phyloP scores from a whole-genome alignment of 2,888 invertebrate species.

The Suillia variegata region DNA sequence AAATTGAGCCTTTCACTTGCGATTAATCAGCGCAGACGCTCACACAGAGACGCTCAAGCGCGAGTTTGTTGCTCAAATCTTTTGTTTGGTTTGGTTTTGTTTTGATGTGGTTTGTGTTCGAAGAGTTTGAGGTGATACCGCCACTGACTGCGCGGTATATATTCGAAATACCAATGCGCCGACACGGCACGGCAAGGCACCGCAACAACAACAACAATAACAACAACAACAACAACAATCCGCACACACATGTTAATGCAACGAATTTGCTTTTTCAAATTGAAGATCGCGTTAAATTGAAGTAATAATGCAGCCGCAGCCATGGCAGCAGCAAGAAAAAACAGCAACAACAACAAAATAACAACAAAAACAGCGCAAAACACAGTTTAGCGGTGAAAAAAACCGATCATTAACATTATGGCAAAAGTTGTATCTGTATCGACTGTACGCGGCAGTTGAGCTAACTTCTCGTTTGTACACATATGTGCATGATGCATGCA shows the following conservation, averaged over 20 bases:
- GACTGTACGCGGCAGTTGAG: not conserved
- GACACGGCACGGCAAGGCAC: not conserved
- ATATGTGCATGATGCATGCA: not conserved
- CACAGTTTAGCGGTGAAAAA: not conserved
- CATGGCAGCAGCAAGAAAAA: slow-evolving; percentile 5
- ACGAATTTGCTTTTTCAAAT: slow-evolving; percentile 21
- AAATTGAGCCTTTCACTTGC: slow-evolving; percentile 35
- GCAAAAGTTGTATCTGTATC: slow-evolving; percentile 8
- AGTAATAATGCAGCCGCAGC: slow-evolving; percentile 16
- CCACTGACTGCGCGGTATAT: no score
- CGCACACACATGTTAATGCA: slow-evolving; percentile 21
- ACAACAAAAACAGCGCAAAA: slow-evolving; percentile 8
- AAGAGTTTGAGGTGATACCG: no score
- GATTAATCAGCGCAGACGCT: slow-evolving; percentile 41
- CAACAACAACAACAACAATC: not conserved
- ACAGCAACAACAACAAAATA: slow-evolving; percentile 8
- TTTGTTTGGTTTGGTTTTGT: not conserved
- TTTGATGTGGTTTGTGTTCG: no score
- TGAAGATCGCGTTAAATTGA: slow-evolving; percentile 27
- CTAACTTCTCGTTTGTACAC: no score
- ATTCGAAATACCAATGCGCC: not conserved
- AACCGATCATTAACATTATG: slow-evolving; percentile 20
- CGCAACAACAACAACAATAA: not conserved
- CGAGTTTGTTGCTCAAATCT: slow-evolving; percentile 11
- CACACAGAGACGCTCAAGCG: slow-evolving; percentile 3